Evolutionary conservation across 2,888 invertebrate species (phyloP).

Genomic region (Rosalia funebris): DNA sequence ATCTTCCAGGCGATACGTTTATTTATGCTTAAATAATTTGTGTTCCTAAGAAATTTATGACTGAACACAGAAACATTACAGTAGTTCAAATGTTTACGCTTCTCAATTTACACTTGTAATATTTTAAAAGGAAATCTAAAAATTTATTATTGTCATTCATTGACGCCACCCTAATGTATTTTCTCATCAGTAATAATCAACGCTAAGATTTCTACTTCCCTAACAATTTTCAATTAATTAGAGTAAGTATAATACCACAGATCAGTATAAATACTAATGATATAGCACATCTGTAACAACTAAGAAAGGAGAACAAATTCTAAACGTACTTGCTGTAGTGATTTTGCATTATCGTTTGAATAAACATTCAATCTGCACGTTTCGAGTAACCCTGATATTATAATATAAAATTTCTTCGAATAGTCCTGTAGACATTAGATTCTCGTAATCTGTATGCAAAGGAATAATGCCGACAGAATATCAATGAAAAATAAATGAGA

Average conservation of each 20-base stretch:
- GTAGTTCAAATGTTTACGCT: neutral
- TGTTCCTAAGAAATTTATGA: neutral
- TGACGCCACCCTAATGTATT: too few relatives aligned
- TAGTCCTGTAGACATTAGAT: neutral
- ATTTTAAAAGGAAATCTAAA: neutral
- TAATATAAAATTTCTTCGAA: neutral
- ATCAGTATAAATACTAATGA: too few relatives aligned
- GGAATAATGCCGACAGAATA: neutral
- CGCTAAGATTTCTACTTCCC: too few relatives aligned
- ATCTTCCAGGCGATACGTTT: neutral
- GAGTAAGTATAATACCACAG: too few relatives aligned
- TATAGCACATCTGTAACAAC: too few relatives aligned
- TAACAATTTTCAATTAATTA: too few relatives aligned
- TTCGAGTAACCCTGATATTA: neutral
- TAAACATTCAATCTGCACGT: neutral
- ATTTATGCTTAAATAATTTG: neutral
- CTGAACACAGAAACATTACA: neutral
- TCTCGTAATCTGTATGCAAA: neutral
- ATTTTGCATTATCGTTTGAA: too few relatives aligned
- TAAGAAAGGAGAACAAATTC: too few relatives aligned
- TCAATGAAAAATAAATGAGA: neutral
- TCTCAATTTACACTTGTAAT: neutral
- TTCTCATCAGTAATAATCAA: too few relatives aligned
- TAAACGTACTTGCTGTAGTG: too few relatives aligned
- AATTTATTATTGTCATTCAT: too few relatives aligned